Percentiles rank a stretch among this genome's conserved stretches.
These are phyloP conservation scores for Camponotus fellah DNA, from an alignment of 2,888 invertebrate genomes.

Conservation along the genomic window DNA sequence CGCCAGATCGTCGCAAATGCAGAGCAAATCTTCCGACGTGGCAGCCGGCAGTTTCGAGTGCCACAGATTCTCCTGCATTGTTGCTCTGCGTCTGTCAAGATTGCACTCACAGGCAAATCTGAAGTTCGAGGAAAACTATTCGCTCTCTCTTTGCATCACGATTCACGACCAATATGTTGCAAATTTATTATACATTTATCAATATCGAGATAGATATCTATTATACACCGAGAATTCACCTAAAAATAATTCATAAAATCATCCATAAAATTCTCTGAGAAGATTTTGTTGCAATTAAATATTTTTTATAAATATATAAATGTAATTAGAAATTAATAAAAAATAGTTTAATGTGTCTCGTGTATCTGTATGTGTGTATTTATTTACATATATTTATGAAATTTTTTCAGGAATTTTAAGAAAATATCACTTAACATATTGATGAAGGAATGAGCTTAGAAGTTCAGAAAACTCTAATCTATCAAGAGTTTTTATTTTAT, in stretches of 20 bases:
- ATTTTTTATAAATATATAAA: not conserved
- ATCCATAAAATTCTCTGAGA: not conserved
- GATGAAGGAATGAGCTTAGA: not conserved
- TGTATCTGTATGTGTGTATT: no score
- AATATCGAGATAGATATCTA: not conserved
- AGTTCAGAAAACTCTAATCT: not conserved
- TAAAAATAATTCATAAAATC: not conserved
- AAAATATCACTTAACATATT: not conserved
- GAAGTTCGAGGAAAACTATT: slow-evolving; percentile 29
- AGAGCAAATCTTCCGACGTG: slow-evolving; percentile 39
- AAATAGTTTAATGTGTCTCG: not conserved
- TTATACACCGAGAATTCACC: not conserved
- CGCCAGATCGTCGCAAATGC: slow-evolving; percentile 40
- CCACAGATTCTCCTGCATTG: slow-evolving; percentile 34
- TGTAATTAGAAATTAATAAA: slow-evolving; percentile 2
- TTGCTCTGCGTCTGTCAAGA: not conserved
- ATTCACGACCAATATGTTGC: not conserved
- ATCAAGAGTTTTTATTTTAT: not conserved
- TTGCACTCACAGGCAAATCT: not conserved
- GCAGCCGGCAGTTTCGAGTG: slow-evolving; percentile 46
- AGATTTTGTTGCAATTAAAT: slow-evolving; percentile 10
- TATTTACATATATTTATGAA: not conserved
- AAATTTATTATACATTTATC: not conserved
- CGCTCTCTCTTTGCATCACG: slow-evolving; percentile 15
- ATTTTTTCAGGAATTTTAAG: not conserved